phyloP scores from a whole-genome alignment of 2,797 vertebrate genomes.

The Hippocampus kuda region DNA sequence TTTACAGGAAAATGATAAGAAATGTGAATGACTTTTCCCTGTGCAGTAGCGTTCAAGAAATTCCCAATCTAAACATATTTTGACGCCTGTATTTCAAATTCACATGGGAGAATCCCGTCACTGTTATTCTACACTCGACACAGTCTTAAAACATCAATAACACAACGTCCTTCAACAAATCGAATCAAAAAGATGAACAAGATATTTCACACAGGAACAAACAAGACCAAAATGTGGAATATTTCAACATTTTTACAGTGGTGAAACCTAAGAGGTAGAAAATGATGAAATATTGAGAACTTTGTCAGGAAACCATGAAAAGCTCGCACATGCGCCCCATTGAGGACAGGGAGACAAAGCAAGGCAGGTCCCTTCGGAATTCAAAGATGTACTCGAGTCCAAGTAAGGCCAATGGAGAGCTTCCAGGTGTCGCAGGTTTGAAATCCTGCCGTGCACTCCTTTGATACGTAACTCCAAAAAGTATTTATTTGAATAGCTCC shows the following conservation, averaged over 20 bases:
- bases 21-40: neutral
- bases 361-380: neutral
- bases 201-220: slow-evolving; percentile 22
- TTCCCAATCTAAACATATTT: neutral
- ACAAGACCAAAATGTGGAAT: slow-evolving; percentile 8
- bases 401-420: slow-evolving; percentile 40
- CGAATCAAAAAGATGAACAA: slow-evolving; percentile 13
- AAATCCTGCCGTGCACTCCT: neutral
- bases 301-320: neutral
- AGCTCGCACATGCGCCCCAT: neutral
- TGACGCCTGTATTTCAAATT: slow-evolving; percentile 14
- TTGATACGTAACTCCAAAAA: neutral
- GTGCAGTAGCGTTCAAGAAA: neutral
- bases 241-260: slow-evolving; percentile 43
- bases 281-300: slow-evolving; percentile 28
- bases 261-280: slow-evolving; percentile 56
- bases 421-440: slow-evolving; percentile 3
- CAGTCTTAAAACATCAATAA: slow-evolving; percentile 44
- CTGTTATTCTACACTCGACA: slow-evolving; percentile 17
- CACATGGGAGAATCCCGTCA: slow-evolving; percentile 18
- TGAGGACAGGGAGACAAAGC: slow-evolving; percentile 1
- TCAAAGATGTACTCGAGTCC: slow-evolving; percentile 6
- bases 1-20: neutral
- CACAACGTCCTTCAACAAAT: slow-evolving; percentile 2
- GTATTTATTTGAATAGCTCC: neutral